Conservation (phyloP, 64 coral and sea anemone genomes). For the Catalaphyllia jardinei region DNA sequence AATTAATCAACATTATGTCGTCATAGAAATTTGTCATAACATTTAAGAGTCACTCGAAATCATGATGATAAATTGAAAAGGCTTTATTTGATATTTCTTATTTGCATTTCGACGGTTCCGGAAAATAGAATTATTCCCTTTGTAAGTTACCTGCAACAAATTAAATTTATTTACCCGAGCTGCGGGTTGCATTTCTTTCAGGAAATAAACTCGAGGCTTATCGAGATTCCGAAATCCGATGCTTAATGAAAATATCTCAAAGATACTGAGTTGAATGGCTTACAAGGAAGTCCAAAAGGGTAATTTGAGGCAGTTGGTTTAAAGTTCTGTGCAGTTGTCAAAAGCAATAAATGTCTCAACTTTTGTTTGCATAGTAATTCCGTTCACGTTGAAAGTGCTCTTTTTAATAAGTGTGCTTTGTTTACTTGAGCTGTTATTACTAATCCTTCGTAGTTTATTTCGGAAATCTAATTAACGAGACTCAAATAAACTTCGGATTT, state of each 20-base stretch:
- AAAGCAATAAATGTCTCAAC: neutral
- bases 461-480: constrained; percentile 1
- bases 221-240: too few relatives aligned
- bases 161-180: neutral
- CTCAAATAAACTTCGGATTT: neutral
- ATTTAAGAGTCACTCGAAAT: neutral
- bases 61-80: neutral
- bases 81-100: neutral
- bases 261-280: too few relatives aligned
- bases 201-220: too few relatives aligned
- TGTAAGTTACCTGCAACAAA: neutral
- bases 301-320: neutral
- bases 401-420: constrained; percentile 10
- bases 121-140: neutral
- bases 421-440: neutral
- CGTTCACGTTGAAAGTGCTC: neutral
- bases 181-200: too few relatives aligned
- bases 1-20: too few relatives aligned
- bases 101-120: neutral
- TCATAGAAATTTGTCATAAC: too few relatives aligned
- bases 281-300: neutral
- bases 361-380: neutral
- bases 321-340: neutral
- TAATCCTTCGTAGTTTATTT: neutral
- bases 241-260: too few relatives aligned